A percentile compares a stretch with the other conserved stretches of the same genome.
Evolutionary conservation across 2,797 vertebrate species (phyloP).

Genomic region (Bucorvus abyssinicus): DNA sequence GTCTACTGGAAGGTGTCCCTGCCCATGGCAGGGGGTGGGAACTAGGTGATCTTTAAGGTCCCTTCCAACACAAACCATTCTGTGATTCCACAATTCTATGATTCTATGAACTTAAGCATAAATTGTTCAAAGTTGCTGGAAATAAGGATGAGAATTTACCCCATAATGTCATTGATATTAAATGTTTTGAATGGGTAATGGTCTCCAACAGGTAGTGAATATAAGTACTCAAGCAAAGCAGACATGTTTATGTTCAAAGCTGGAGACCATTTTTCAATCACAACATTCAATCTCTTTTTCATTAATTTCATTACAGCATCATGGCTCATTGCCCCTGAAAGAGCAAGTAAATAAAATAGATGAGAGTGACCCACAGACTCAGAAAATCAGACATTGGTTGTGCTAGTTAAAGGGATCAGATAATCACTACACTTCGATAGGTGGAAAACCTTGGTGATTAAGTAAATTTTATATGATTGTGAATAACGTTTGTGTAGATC

Average conservation of each 20-base stretch:
- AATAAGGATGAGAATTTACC: conserved; percentile 34
- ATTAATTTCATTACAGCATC: conserved; percentile 66
- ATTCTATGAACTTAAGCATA: neutral
- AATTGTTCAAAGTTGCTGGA: conserved; percentile 3
- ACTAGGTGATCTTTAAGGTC: neutral
- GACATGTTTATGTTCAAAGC: conserved; percentile 70
- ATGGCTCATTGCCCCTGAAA: conserved; percentile 48
- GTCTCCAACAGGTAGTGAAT: conserved; percentile 54
- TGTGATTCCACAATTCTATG: neutral
- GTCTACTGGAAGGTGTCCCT: neutral
- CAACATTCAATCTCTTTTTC: conserved; percentile 65
- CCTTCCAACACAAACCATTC: neutral
- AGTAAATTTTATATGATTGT: neutral
- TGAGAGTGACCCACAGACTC: conserved; percentile 9
- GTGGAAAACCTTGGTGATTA: neutral
- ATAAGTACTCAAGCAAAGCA: conserved; percentile 41
- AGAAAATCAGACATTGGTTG: neutral
- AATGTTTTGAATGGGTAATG: conserved; percentile 43
- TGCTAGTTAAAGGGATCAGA: neutral
- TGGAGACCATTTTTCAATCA: conserved; percentile 64
- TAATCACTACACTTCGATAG: neutral
- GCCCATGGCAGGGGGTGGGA: neutral
- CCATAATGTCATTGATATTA: conserved; percentile 21
- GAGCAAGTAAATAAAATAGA: conserved; percentile 53
- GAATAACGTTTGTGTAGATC: neutral